Conservation (phyloP, 1,140 invertebrate genomes). For the Drosophila novamexicana region DNA sequence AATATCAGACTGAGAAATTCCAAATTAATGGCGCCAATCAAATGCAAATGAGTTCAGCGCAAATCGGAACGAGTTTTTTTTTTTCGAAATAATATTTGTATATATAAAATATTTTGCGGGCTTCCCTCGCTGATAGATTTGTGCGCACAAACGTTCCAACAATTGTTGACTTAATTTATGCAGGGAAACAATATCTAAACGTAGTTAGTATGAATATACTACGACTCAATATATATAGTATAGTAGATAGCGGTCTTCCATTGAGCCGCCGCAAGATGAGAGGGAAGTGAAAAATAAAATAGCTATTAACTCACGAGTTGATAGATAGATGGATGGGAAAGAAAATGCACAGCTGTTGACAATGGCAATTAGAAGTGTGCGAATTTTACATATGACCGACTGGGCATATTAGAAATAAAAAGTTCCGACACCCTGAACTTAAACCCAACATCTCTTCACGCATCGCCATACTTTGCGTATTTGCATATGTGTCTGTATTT, state of each 20-base stretch:
- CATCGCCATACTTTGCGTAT: conserved; percentile 7
- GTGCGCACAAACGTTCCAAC: conserved; percentile 41
- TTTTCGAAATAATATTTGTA: background rate
- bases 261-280: conserved; percentile 7
- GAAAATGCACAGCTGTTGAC: conserved; percentile 32
- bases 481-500: conserved; percentile 8
- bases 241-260: conserved; percentile 36
- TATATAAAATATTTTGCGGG: conserved; percentile 54
- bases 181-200: conserved; percentile 59
- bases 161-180: conserved; percentile 72
- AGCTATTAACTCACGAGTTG: conserved; percentile 32
- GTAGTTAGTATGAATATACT: conserved; percentile 17
- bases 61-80: conserved; percentile 46
- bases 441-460: conserved; percentile 13
- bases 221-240: conserved; percentile 34
- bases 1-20: conserved; percentile 38
- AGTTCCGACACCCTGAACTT: conserved; percentile 50
- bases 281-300: conserved; percentile 7
- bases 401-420: conserved; percentile 9
- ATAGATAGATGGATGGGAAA: conserved; percentile 20
- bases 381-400: conserved; percentile 35
- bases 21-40: conserved; percentile 43
- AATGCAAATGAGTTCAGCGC: conserved; percentile 65
- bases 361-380: conserved; percentile 42
- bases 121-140: conserved; percentile 52